phyloP scores from a whole-genome alignment of 2,797 vertebrate species.

The Cuniculus paca region DNA sequence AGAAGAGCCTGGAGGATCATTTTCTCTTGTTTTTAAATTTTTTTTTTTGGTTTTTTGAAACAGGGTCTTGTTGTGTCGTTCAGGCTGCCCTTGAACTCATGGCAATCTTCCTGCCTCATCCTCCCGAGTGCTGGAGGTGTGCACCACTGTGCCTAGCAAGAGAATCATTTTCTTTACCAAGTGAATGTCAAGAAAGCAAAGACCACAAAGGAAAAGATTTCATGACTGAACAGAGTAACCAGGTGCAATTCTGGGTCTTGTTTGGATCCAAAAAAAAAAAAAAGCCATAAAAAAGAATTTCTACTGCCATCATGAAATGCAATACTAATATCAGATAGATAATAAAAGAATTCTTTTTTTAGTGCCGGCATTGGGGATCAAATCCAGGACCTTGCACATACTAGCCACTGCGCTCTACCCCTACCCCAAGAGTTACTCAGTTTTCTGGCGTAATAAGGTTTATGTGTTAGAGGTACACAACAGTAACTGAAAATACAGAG shows the following conservation, averaged over 20 bases:
- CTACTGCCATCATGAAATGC: neutral
- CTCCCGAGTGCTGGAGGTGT: too few relatives aligned
- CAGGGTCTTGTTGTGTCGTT: too few relatives aligned
- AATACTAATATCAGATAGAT: neutral
- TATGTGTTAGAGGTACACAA: neutral
- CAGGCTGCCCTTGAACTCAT: too few relatives aligned
- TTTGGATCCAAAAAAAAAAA: constrained; percentile 45
- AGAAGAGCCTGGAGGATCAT: neutral
- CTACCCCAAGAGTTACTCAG: neutral
- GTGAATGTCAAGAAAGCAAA: constrained; percentile 28
- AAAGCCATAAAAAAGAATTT: neutral
- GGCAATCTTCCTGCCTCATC: too few relatives aligned
- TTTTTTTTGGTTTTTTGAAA: too few relatives aligned
- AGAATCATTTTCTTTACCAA: constrained; percentile 14
- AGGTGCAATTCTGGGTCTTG: neutral
- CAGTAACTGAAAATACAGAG: neutral
- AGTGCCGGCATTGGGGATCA: neutral
- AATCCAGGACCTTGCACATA: neutral
- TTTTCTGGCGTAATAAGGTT: neutral
- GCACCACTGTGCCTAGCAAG: too few relatives aligned
- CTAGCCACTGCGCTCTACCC: neutral
- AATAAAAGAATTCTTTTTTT: neutral
- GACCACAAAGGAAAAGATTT: neutral
- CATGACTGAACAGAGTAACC: neutral
- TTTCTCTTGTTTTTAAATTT: too few relatives aligned